Percentiles rank a stretch among this genome's conserved stretches.
phyloP scores from a whole-genome alignment of 2,113 vertebrate species.

The Fregetta grallaria region DNA sequence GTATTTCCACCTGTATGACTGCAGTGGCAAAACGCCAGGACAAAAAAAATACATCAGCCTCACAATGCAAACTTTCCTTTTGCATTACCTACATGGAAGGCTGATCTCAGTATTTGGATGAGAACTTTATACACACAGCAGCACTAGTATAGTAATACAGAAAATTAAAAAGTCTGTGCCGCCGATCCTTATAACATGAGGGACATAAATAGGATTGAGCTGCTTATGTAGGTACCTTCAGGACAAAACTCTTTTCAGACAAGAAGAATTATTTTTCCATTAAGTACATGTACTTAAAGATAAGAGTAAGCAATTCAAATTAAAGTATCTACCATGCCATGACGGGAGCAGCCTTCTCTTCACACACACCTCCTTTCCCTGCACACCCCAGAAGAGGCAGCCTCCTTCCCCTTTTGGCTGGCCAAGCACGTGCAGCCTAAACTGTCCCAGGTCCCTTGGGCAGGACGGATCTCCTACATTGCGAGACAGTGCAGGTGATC shows the following conservation, averaged over 20 bases:
- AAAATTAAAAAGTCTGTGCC: not conserved
- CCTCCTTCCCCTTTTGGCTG: not conserved
- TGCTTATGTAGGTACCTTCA: accelerated
- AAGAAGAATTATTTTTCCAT: not conserved
- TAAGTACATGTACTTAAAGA: not conserved
- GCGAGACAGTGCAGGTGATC: not conserved
- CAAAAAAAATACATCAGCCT: not conserved
- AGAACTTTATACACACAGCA: not conserved
- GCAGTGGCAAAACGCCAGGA: not conserved
- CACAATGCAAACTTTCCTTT: not conserved
- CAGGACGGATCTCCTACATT: not conserved
- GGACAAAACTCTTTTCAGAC: not conserved
- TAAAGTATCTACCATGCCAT: not conserved
- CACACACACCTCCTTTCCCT: not conserved
- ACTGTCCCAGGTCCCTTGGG: not conserved
- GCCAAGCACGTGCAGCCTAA: not conserved
- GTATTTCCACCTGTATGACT: not conserved
- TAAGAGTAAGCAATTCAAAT: not conserved
- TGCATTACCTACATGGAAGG: not conserved
- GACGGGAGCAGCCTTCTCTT: not conserved
- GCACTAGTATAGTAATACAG: not conserved
- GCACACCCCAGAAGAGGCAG: not conserved
- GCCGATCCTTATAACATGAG: not conserved
- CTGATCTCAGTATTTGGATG: not conserved
- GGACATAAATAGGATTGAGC: not conserved